Evolutionary conservation across 1,140 invertebrate genomes (phyloP), one percentile per base, ranked within the genome.

Genomic region (Hermatobates lingyangjiaoensis): DNA sequence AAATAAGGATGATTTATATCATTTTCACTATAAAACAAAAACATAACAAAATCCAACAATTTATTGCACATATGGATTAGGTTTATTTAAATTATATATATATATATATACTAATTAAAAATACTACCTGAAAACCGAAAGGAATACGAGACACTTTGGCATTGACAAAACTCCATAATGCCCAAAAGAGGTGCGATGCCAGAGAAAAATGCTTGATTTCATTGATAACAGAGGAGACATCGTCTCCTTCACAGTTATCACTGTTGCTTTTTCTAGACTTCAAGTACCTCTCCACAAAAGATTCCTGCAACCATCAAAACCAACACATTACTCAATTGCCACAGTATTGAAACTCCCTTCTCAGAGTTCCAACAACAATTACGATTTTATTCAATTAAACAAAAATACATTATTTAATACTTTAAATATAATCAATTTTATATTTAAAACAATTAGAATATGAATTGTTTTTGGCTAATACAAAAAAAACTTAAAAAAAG

Each of bases 181-280:
- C 75, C 93, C 92, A 97, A 58, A 95, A 81, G 21, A 96, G 77
- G 64, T 96, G 88, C n/a, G 86, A 87, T 18, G 81, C 85, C 30
- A 94, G 66, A 0, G 81, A 79, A 60, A 89, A 94, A 5, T 82
- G 67, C 48, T 81, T 75, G 15, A 90, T 77, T 70, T 97, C 92
- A 27, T 66, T 62, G 54, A 89, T 66, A 12, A 92, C 57, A 1
- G 44, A 24, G 21, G 60, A 30, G 20, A 45, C 42, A 25, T 49
- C 48, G 34, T 48, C 55, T 45, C 49, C 46, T 44, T 50, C 53
- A 7, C n/a, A 5, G 5, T 26, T 24, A 15, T 27, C 44, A 12
- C 49, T 48, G 25, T 48, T 34, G 18, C 24, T 24, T 15, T 27
- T 26, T 20, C 30, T 21, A 5, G 47, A n/a, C 3, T 20, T 21